These are phyloP conservation scores for Cybosia mesomella DNA, from an alignment of 2,888 invertebrate genomes.

Conservation along the genomic window DNA sequence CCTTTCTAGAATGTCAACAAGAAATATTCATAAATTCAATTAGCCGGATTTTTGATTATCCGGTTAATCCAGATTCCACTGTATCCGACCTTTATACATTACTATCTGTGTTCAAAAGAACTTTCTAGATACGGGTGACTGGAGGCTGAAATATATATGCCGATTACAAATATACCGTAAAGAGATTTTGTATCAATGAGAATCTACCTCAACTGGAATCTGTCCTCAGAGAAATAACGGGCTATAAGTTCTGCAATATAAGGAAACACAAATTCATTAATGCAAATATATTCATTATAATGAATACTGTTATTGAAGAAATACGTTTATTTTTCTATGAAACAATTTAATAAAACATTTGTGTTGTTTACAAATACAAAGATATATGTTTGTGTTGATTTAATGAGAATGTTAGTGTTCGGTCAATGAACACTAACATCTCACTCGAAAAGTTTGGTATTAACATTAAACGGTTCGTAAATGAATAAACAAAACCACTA, in stretches of 20 bases:
- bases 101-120: too few species aligned
- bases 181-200: background rate
- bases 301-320: background rate
- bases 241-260: background rate
- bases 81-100: too few species aligned
- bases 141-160: too few species aligned
- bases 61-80: too few species aligned
- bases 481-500: background rate
- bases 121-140: too few species aligned
- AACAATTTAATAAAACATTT: background rate
- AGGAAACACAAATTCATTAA: constrained; percentile 1
- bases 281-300: constrained; percentile 10
- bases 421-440: background rate
- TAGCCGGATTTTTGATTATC: too few species aligned
- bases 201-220: background rate
- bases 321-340: background rate
- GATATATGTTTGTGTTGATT: background rate
- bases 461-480: background rate
- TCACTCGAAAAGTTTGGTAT: background rate
- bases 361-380: background rate
- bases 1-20: too few species aligned
- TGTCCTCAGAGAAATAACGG: background rate
- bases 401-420: background rate
- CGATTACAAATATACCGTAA: background rate
- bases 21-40: too few species aligned